Base-by-base conservation (phyloP, 2,113 vertebrate genomes). In the Sigmodon hispidus region DNA sequence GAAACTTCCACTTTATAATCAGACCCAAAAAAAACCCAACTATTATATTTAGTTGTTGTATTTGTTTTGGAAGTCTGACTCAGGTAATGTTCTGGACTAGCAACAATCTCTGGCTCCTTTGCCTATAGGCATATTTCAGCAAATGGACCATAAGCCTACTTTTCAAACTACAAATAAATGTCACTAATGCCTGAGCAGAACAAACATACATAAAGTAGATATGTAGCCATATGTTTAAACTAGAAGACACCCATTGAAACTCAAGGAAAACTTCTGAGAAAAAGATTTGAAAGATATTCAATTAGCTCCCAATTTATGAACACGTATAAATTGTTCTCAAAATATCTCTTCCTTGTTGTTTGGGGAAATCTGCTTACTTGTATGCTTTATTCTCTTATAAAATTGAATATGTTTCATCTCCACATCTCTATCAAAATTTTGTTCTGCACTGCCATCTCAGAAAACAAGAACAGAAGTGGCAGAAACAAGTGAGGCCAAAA, bases 121-220 rank as follows among this genome's bases (percentile, higher is more conserved):
- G 52, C 34, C 24, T 57, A 43, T 52, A 52, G n/a, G 79, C 15
- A 61, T 50, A 22, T 79, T 55, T 43, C 29, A 79, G 9, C 22
- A 79, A 75, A 83, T 7, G 90, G 50, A 12, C 45, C 34, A 59
- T 17, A 87, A 61, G 7, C 26, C 76, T 52, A 40, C 22, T 26
- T 36, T 97, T 86, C 19, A 26, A 96, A 79, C 73, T 69, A 92
- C 34, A 95, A 93, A 87, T 67, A 67, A 90, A 86, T 79, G 31
- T 55, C 36, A 67, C 65, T 45, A 86, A 55, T 72, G 77, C 45
- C 67, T 72, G 61, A 86, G 76, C 34, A 94, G 61, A 93, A 89
- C 5, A 96, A 48, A 75, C 36, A 40, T 13, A 31, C 1, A 11
- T 63, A 48, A 69, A 85, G 0, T 9, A 55, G 43, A 52, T 34